Evolutionary conservation across 2,113 vertebrate genomes (phyloP).

Genomic region (Copsychus sechellarum): DNA sequence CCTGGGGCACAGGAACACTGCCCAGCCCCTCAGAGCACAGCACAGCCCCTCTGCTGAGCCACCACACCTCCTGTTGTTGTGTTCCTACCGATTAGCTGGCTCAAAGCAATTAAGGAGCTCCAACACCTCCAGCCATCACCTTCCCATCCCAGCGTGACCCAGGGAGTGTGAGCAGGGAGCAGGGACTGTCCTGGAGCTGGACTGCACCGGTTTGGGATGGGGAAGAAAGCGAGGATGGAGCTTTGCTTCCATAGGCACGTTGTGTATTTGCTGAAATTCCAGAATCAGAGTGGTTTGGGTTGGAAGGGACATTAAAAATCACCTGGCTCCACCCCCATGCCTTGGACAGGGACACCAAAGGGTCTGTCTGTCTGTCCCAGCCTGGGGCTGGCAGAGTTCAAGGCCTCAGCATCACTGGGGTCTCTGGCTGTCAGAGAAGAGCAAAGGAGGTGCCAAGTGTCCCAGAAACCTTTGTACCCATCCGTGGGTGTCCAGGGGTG

Average conservation of each 20-base stretch:
- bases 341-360: neutral
- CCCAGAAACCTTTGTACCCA: neutral
- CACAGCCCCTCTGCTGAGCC: accelerated
- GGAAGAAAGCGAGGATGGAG: neutral
- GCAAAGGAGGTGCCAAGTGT: neutral
- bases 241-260: accelerated
- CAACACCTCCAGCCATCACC: neutral
- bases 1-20: accelerated
- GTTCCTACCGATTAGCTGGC: neutral
- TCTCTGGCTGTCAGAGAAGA: neutral
- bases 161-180: neutral
- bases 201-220: accelerated
- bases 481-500: accelerated
- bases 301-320: neutral
- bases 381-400: neutral
- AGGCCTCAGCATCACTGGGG: accelerated
- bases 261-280: accelerated
- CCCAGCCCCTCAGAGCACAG: accelerated
- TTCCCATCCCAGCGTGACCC: accelerated
- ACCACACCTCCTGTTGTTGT: accelerated
- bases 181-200: neutral
- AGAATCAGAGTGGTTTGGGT: neutral
- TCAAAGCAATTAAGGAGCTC: neutral
- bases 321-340: no score
- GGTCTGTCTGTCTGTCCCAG: neutral